Evolutionary conservation across 1,140 invertebrate species (phyloP).

Genomic region (Periplaneta americana): DNA sequence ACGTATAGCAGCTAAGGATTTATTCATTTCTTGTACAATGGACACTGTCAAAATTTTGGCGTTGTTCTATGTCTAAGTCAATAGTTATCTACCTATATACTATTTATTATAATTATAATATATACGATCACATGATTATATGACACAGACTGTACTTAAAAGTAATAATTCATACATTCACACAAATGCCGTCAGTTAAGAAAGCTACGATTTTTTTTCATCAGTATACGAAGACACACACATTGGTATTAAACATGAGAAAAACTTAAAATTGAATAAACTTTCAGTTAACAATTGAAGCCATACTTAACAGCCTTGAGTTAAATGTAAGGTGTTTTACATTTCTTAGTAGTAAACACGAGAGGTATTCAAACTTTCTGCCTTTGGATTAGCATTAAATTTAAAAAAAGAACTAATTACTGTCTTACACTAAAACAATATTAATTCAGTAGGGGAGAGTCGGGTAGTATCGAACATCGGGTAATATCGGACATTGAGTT

Average conservation of each 20-base stretch:
- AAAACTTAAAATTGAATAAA: background rate
- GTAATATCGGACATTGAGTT: too few relatives aligned
- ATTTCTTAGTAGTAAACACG: too few relatives aligned
- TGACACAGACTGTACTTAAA: background rate
- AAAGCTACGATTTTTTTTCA: background rate
- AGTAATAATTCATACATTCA: background rate
- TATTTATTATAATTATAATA: background rate
- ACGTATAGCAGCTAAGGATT: background rate
- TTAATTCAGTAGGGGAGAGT: too few relatives aligned
- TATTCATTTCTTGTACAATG: background rate
- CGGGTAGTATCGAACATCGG: too few relatives aligned
- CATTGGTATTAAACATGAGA: background rate
- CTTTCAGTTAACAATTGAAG: too few relatives aligned
- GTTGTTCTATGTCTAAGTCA: background rate
- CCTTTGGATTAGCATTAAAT: too few relatives aligned
- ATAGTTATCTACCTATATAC: background rate
- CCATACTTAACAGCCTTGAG: too few relatives aligned
- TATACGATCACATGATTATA: background rate
- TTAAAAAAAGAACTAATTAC: too few relatives aligned
- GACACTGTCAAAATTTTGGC: background rate
- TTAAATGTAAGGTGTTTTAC: too few relatives aligned
- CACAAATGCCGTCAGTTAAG: background rate
- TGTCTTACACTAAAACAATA: too few relatives aligned
- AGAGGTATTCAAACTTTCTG: too few relatives aligned
- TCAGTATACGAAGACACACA: background rate